phyloP scores from a whole-genome alignment of 2,113 vertebrate genomes.

The Zingel zingel region DNA sequence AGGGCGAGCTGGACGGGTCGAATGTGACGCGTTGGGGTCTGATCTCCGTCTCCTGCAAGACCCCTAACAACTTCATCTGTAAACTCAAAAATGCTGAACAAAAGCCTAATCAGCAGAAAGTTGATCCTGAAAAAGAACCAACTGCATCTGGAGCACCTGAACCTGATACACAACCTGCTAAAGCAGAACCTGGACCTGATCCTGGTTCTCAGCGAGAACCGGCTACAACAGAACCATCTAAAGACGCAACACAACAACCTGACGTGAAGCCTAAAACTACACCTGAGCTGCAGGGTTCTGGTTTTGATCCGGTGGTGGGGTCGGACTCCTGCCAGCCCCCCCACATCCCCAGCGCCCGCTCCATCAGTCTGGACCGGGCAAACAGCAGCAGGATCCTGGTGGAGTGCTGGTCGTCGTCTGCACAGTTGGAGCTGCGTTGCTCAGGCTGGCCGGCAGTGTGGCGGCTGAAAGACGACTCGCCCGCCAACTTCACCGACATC shows the following conservation, averaged over 20 bases:
- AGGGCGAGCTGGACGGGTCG: not conserved
- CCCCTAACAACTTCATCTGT: conserved; percentile 42
- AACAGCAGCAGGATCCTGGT: conserved; percentile 50
- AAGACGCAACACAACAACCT: not conserved
- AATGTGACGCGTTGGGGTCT: conserved; percentile 40
- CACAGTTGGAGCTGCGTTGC: conserved; percentile 59
- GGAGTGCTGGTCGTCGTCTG: conserved; percentile 54
- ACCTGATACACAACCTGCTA: not conserved
- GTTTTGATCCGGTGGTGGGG: not conserved
- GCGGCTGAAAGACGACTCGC: conserved; percentile 37
- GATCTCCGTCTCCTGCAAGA: conserved; percentile 33
- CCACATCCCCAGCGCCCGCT: not conserved
- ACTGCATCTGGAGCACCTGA: not conserved
- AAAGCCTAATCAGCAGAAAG: no score
- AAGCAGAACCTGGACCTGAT: no score
- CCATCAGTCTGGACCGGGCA: not conserved
- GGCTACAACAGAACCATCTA: not conserved
- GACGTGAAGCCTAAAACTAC: not conserved
- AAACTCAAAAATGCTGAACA: not conserved
- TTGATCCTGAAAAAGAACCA: not conserved
- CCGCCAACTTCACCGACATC: conserved; percentile 40
- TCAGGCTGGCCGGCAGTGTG: conserved; percentile 36
- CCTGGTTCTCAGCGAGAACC: no score
- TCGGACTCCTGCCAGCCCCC: conserved; percentile 15
- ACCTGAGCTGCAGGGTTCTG: not conserved